phyloP scores from a whole-genome alignment of 2,797 vertebrate species.

The Hipposideros larvatus region DNA sequence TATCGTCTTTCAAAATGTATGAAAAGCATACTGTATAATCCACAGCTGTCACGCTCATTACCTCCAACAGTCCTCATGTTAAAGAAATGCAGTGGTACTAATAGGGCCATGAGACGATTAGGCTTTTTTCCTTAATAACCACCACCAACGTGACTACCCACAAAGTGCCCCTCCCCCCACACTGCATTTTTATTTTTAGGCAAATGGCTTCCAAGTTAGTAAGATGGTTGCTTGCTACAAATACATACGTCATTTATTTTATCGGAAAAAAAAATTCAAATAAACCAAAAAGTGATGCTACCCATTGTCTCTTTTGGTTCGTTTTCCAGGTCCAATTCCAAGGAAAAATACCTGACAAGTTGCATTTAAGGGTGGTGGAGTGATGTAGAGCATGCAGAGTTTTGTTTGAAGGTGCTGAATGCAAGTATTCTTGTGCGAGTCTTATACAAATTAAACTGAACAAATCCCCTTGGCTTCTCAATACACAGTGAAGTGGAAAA shows the following conservation, averaged over 20 bases:
- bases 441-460: not conserved
- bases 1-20: slow-evolving; percentile 86
- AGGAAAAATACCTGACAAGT: not conserved
- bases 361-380: not conserved
- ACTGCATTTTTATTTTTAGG: not conserved
- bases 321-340: not conserved
- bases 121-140: slow-evolving; percentile 72
- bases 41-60: slow-evolving; percentile 84
- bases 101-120: slow-evolving; percentile 80
- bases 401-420: not conserved
- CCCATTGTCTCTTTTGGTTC: not conserved
- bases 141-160: not conserved
- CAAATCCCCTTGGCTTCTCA: not conserved
- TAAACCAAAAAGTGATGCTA: not conserved
- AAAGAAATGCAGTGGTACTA: slow-evolving; percentile 70
- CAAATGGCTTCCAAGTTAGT: slow-evolving; percentile 16
- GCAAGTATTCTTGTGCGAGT: not conserved
- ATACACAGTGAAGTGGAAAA: not conserved
- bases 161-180: not conserved
- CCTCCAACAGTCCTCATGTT: not conserved
- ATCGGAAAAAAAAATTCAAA: not conserved
- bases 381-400: fast-evolving
- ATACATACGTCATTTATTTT: slow-evolving; percentile 14
- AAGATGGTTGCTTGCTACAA: not conserved
- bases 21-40: slow-evolving; percentile 79